Evolutionary conservation across 2,113 vertebrate species (phyloP).

Genomic region (Anthoscopus minutus): DNA sequence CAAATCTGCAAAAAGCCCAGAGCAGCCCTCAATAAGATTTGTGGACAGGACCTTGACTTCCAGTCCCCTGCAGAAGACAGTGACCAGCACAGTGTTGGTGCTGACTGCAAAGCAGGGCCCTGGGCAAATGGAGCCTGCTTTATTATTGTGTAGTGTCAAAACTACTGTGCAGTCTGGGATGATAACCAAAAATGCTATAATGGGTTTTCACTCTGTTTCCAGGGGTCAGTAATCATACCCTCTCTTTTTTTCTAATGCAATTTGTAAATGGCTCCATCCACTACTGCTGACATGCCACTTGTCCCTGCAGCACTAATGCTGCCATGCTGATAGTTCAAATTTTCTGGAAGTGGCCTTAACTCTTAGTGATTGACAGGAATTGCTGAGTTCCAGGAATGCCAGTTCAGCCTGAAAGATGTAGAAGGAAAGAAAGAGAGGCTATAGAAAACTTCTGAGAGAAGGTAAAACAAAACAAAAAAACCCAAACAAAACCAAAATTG

Average conservation of each 20-base stretch:
- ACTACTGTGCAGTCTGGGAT: neutral
- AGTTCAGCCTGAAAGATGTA: neutral
- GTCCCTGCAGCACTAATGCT: slow-evolving; percentile 19
- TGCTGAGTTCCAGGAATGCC: slow-evolving; percentile 5
- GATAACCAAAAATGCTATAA: neutral
- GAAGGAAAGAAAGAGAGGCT: neutral
- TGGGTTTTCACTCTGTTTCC: neutral
- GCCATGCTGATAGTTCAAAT: slow-evolving; percentile 18
- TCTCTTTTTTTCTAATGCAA: neutral
- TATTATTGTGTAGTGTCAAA: neutral
- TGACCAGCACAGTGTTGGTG: neutral
- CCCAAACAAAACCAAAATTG: rapidly evolving
- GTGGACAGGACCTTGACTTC: neutral
- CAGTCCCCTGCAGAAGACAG: neutral
- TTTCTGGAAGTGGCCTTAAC: slow-evolving; percentile 33
- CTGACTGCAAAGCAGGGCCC: neutral
- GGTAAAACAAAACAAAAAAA: neutral
- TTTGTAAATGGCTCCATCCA: slow-evolving; percentile 42
- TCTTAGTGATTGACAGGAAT: slow-evolving; percentile 12
- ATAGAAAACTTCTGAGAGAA: neutral
- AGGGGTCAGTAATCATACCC: neutral
- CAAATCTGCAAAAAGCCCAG: neutral
- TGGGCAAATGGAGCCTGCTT: neutral
- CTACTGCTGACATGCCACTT: neutral
- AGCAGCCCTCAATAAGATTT: neutral